phyloP scores from a whole-genome alignment of 2,888 invertebrate species.

The Dexiosoma caninum region DNA sequence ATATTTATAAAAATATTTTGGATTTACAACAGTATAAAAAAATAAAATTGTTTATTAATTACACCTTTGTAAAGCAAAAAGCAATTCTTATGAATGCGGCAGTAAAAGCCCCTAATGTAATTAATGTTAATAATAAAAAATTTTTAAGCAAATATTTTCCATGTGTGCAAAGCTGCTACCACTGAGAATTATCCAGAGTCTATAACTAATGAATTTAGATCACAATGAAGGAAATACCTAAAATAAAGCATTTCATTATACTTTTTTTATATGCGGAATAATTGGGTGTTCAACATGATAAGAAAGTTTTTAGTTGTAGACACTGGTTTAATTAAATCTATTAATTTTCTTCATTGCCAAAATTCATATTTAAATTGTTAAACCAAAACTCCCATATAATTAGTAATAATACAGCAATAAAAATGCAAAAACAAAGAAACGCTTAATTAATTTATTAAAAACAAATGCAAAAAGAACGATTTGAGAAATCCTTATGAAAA shows the following conservation, averaged over 20 bases:
- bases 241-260: not conserved
- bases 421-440: slow-evolving; percentile 24
- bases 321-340: not conserved
- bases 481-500: slow-evolving; percentile 21
- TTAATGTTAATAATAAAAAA: slow-evolving; percentile 7
- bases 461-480: slow-evolving; percentile 17
- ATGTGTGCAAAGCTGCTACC: not conserved
- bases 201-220: not conserved
- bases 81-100: too few relatives aligned
- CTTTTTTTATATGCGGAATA: not conserved
- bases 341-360: slow-evolving; percentile 10
- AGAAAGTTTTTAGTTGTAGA: not conserved
- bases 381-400: slow-evolving; percentile 2
- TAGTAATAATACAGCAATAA: slow-evolving; percentile 14
- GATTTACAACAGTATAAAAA: too few relatives aligned
- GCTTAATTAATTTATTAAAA: slow-evolving; percentile 62
- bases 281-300: not conserved
- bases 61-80: too few relatives aligned
- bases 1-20: too few relatives aligned
- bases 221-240: not conserved
- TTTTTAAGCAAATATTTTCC: not conserved
- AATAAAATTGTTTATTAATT: too few relatives aligned
- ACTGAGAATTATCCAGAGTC: not conserved
- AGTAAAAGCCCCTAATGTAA: slow-evolving; percentile 24
- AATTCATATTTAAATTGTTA: slow-evolving; percentile 44